Percentiles rank a stretch among this genome's conserved stretches.
Evolutionary conservation across 2,797 vertebrate genomes (phyloP).

Genomic region (Gymnoscopelus braueri): DNA sequence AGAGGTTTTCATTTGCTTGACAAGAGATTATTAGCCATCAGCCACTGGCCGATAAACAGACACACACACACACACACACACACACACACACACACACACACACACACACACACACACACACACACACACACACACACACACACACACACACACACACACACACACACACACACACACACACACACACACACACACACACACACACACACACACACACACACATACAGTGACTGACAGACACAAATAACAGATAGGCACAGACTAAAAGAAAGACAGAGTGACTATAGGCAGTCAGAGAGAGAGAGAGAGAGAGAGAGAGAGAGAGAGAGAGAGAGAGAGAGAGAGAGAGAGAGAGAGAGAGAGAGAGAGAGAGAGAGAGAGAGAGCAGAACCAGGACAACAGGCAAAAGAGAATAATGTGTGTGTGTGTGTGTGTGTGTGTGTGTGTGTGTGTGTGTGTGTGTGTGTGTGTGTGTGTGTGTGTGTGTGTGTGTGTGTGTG

Average conservation of each 20-base stretch:
- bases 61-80: no score
- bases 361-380: constrained; percentile 18
- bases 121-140: not conserved
- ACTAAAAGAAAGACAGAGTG: constrained; percentile 55
- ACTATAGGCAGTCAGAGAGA: constrained; percentile 33
- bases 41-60: constrained; percentile 67
- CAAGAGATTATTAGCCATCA: constrained; percentile 68
- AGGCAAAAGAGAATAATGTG: constrained; percentile 17
- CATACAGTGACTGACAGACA: not conserved
- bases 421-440: no score
- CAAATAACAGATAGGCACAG: constrained; percentile 19
- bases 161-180: not conserved
- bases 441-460: no score
- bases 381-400: constrained; percentile 21
- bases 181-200: no score
- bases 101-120: not conserved
- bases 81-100: no score
- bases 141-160: no score
- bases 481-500: no score
- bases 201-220: no score
- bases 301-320: constrained; percentile 29
- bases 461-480: no score
- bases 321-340: no score
- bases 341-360: not conserved
- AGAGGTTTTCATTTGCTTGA: constrained; percentile 59